Percentiles rank a stretch among this genome's conserved stretches.
These are phyloP conservation scores for Leucopsar rothschildi DNA, from an alignment of 2,113 vertebrate species.

Conservation along the genomic window DNA sequence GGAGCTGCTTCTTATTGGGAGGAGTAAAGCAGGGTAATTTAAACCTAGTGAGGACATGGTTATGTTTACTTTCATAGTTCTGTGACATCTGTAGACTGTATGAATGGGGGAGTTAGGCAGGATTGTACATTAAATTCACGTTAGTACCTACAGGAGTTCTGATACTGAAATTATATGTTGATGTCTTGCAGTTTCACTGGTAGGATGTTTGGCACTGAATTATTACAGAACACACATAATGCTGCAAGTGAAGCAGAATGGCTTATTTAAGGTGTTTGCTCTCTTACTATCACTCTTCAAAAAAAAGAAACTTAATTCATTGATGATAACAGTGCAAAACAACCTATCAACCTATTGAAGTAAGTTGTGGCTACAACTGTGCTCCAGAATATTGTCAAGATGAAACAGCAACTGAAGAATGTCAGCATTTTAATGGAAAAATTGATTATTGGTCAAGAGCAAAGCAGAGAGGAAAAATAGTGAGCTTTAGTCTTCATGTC, in stretches of 20 bases:
- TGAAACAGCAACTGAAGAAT: not conserved
- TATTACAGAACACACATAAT: not conserved
- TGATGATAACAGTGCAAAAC: not conserved
- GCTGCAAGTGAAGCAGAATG: not conserved
- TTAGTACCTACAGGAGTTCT: not conserved
- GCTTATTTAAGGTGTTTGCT: not conserved
- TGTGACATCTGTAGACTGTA: not conserved
- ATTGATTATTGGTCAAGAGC: not conserved
- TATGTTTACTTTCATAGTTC: not conserved
- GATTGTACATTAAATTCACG: not conserved
- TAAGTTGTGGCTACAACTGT: not conserved
- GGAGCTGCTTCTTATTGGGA: not conserved
- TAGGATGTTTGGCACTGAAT: not conserved
- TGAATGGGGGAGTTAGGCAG: not conserved
- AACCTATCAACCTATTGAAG: not conserved
- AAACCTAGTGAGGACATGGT: not conserved
- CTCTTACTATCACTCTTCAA: not conserved
- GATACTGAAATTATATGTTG: not conserved
- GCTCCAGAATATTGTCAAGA: not conserved
- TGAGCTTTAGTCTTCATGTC: not conserved
- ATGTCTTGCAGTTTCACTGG: not conserved
- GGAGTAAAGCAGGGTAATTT: not conserved
- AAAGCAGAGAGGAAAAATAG: not conserved
- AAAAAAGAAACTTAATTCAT: not conserved
- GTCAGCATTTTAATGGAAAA: not conserved